These are phyloP conservation scores for Heliothis peltigera DNA, from an alignment of 2,888 invertebrate species.

Conservation along the genomic window DNA sequence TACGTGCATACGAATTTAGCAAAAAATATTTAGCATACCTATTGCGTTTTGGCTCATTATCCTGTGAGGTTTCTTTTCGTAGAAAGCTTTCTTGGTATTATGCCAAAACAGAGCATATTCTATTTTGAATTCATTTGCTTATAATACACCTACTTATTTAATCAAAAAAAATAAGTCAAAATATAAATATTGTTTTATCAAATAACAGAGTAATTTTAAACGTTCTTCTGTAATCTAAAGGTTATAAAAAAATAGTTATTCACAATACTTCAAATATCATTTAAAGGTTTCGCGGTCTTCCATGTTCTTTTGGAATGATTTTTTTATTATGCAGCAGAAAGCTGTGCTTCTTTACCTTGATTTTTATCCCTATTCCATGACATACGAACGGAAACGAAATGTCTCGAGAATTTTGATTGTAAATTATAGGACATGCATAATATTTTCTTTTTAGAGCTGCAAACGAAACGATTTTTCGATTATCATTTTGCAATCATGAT, in stretches of 20 bases:
- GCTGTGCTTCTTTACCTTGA: too few species aligned
- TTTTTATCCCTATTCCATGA: too few species aligned
- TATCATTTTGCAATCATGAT: too few species aligned
- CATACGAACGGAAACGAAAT: not conserved
- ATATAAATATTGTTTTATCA: slow-evolving; percentile 21
- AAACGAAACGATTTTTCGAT: too few species aligned
- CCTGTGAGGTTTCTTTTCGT: slow-evolving; percentile 69
- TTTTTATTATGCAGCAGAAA: too few species aligned
- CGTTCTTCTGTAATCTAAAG: too few species aligned
- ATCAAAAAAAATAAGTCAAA: too few species aligned
- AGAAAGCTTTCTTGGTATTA: slow-evolving; percentile 78
- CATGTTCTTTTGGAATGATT: too few species aligned
- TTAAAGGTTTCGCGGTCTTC: too few species aligned
- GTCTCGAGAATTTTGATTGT: not conserved
- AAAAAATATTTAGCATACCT: slow-evolving; percentile 65
- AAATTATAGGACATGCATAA: not conserved
- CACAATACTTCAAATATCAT: too few species aligned
- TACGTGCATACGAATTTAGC: slow-evolving; percentile 49
- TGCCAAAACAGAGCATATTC: slow-evolving; percentile 70
- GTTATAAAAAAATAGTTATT: too few species aligned
- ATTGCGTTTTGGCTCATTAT: slow-evolving; percentile 75
- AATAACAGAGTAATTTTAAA: not conserved
- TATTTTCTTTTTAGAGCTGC: not conserved
- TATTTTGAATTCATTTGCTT: slow-evolving; percentile 63
- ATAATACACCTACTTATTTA: slow-evolving; percentile 37